These are phyloP conservation scores for Cinclus mexicanus DNA, from an alignment of 2,113 vertebrate species.

Conservation along the genomic window DNA sequence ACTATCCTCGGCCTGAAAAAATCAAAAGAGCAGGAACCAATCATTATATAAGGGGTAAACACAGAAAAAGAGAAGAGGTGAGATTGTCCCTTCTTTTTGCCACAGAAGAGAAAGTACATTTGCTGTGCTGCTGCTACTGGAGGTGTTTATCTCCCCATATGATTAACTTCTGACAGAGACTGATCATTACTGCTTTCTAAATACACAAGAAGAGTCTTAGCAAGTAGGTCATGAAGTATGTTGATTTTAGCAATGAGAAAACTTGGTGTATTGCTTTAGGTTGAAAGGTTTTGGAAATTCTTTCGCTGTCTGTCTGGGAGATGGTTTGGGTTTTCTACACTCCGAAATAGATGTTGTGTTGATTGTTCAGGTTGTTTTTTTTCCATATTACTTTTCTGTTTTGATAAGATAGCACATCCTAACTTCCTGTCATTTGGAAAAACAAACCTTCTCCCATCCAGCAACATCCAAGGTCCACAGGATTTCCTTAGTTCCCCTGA, in stretches of 20 bases:
- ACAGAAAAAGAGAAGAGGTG: not conserved
- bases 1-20: not conserved
- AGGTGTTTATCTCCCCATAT: not conserved
- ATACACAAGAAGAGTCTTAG: not conserved
- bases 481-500: not conserved
- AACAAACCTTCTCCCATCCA: not conserved
- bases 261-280: not conserved
- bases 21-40: not conserved
- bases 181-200: not conserved
- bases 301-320: not conserved
- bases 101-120: not conserved
- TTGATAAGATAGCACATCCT: not conserved
- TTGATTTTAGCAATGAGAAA: not conserved
- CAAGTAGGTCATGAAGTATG: not conserved
- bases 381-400: not conserved
- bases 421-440: not conserved
- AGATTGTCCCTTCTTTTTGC: not conserved
- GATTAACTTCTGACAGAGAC: not conserved
- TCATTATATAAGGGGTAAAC: not conserved
- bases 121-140: not conserved
- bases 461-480: not conserved
- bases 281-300: not conserved
- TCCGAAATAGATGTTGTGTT: not conserved
- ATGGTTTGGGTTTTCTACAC: not conserved
- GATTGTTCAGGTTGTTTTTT: not conserved